Evolutionary conservation across 1,140 invertebrate genomes (phyloP).

Genomic region (Cotesia typhae): DNA sequence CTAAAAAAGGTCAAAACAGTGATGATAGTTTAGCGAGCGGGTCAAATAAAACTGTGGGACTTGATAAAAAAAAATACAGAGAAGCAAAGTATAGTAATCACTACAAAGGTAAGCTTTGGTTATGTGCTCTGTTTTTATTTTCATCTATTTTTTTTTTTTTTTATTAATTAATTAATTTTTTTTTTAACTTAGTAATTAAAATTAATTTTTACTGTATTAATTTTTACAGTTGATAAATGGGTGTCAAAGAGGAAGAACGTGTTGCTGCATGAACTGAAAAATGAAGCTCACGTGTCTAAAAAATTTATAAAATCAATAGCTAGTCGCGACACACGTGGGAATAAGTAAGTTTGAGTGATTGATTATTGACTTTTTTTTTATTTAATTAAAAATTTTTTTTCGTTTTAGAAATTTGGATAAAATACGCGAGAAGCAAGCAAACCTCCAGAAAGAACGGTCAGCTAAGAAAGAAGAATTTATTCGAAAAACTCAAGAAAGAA

Average conservation of each 20-base stretch:
- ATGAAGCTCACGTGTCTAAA: conserved; percentile 66
- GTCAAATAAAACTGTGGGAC: conserved; percentile 41
- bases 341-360: conserved; percentile 4
- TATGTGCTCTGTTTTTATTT: neutral
- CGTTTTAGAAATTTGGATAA: too few relatives aligned
- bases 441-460: conserved; percentile 54
- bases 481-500: conserved; percentile 66
- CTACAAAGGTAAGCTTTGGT: conserved; percentile 65
- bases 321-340: neutral
- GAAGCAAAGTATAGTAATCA: conserved; percentile 75
- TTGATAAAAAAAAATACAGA: conserved; percentile 73
- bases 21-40: too few relatives aligned
- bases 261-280: conserved; percentile 67
- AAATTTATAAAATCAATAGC: conserved; percentile 26
- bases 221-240: conserved; percentile 69
- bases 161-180: conserved; percentile 4
- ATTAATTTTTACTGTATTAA: conserved; percentile 25
- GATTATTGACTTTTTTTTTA: too few relatives aligned
- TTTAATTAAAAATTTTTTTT: too few relatives aligned
- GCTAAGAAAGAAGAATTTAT: conserved; percentile 64
- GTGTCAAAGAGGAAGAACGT: conserved; percentile 70
- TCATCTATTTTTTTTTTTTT: conserved; percentile 21
- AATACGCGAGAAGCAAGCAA: neutral
- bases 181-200: conserved; percentile 12
- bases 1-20: too few relatives aligned